These are phyloP conservation scores for Romanomermis culicivorax DNA, from an alignment of 2,888 invertebrate genomes.

Conservation along the genomic window DNA sequence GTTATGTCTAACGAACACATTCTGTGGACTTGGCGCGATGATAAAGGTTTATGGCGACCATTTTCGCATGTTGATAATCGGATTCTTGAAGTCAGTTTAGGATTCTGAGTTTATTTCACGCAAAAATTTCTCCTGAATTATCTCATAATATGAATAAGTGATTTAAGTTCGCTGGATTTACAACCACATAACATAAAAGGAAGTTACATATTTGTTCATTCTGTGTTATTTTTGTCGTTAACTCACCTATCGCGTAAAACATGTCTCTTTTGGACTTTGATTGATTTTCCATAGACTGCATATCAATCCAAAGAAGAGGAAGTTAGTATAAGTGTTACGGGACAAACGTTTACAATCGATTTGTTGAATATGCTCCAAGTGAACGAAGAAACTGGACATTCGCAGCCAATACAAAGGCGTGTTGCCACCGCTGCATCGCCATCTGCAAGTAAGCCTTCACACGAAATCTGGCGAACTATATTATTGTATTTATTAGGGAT, in stretches of 20 bases:
- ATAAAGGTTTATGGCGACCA: conserved; percentile 66
- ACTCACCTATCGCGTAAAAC: too few species aligned
- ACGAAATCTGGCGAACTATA: too few species aligned
- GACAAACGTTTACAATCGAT: conserved; percentile 83
- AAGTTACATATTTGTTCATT: too few species aligned
- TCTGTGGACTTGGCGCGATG: conserved; percentile 93
- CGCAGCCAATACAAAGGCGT: conserved; percentile 61
- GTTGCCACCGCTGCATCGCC: conserved; percentile 1
- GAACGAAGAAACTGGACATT: conserved; percentile 88
- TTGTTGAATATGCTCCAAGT: conserved; percentile 93
- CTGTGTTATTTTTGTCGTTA: too few species aligned
- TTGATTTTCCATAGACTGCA: conserved; percentile 40
- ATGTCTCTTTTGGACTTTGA: conserved; percentile 31
- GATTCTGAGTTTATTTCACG: neutral
- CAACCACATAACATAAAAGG: too few species aligned
- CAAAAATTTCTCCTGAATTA: too few species aligned
- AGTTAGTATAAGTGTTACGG: conserved; percentile 69
- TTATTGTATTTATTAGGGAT: too few species aligned
- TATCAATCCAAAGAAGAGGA: conserved; percentile 84
- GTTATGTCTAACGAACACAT: conserved; percentile 42
- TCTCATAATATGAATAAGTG: too few species aligned
- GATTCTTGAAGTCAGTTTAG: conserved; percentile 52
- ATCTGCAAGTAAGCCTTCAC: neutral
- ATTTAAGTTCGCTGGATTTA: too few species aligned
- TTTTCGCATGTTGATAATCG: conserved; percentile 79